These are phyloP conservation scores for Gymnosoma rotundatum DNA, from an alignment of 2,888 invertebrate species.

Conservation along the genomic window DNA sequence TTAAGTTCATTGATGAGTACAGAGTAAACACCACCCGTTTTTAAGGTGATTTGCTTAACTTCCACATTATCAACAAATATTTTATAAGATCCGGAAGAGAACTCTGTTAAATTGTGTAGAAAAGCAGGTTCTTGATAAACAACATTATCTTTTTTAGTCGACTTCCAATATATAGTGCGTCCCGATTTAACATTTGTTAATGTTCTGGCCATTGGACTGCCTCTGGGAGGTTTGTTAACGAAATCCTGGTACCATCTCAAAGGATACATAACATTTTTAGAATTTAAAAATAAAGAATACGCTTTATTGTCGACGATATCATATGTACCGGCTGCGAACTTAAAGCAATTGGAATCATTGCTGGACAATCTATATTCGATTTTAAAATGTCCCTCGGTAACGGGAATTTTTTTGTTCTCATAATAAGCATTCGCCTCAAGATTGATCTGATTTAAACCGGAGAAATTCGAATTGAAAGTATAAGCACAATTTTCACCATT, in stretches of 20 bases:
- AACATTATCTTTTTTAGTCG: conserved; percentile 68
- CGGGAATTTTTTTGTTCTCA: conserved; percentile 74
- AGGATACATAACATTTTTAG: conserved; percentile 36
- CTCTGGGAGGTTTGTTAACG: conserved; percentile 78
- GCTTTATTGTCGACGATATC: conserved; percentile 72
- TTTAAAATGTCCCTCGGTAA: conserved; percentile 30
- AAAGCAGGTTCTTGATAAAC: conserved; percentile 72
- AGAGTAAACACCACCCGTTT: conserved; percentile 81
- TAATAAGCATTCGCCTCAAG: conserved; percentile 72
- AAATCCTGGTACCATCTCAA: conserved; percentile 73
- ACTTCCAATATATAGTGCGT: conserved; percentile 73
- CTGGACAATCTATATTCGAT: conserved; percentile 36
- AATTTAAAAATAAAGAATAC: conserved; percentile 76
- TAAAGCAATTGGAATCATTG: conserved; percentile 14
- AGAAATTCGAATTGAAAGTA: conserved; percentile 74
- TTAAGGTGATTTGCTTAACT: conserved; percentile 62
- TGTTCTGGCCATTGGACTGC: conserved; percentile 76
- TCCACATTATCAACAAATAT: conserved; percentile 71
- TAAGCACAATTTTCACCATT: conserved; percentile 85
- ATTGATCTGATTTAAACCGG: conserved; percentile 58
- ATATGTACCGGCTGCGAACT: conserved; percentile 25
- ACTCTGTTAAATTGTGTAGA: conserved; percentile 70
- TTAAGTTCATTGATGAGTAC: conserved; percentile 74
- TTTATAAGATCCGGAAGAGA: conserved; percentile 73
- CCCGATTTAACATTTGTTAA: conserved; percentile 74